Conservation (phyloP, 2,888 invertebrate genomes). For the Tipula lateralis region DNA sequence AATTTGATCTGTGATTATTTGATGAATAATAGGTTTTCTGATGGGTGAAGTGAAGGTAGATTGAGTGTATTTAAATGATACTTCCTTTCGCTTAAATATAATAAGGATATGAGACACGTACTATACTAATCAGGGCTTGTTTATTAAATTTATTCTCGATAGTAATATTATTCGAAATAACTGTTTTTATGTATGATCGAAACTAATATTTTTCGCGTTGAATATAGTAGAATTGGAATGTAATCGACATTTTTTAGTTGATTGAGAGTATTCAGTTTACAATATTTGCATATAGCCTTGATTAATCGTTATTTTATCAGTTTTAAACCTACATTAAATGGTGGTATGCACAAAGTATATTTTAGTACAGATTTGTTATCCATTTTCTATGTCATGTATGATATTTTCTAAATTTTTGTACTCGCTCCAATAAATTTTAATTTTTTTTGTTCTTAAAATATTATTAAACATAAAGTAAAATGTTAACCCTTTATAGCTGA, state of each 20-base stretch:
- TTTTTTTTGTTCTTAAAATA: neutral
- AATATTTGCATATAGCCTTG: neutral
- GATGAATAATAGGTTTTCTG: too few species aligned
- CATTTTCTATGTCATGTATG: neutral
- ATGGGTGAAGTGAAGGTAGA: too few species aligned
- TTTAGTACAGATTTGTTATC: neutral
- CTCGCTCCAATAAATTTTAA: neutral
- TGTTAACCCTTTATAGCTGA: slow-evolving; percentile 11
- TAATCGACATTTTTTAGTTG: neutral
- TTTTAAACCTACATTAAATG: neutral
- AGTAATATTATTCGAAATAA: too few species aligned
- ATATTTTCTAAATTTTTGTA: neutral
- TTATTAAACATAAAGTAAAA: neutral
- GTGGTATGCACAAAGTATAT: neutral
- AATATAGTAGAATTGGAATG: neutral
- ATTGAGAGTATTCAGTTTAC: neutral
- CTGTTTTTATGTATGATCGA: too few species aligned
- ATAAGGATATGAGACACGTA: too few species aligned
- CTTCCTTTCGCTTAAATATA: too few species aligned
- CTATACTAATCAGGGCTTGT: too few species aligned
- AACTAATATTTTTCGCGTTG: neutral
- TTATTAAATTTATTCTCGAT: too few species aligned
- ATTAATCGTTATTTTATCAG: neutral
- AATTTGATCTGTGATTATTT: too few species aligned
- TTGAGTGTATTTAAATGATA: too few species aligned